Base-by-base conservation (phyloP, 2,113 vertebrate genomes). In the Nesoenas mayeri region DNA sequence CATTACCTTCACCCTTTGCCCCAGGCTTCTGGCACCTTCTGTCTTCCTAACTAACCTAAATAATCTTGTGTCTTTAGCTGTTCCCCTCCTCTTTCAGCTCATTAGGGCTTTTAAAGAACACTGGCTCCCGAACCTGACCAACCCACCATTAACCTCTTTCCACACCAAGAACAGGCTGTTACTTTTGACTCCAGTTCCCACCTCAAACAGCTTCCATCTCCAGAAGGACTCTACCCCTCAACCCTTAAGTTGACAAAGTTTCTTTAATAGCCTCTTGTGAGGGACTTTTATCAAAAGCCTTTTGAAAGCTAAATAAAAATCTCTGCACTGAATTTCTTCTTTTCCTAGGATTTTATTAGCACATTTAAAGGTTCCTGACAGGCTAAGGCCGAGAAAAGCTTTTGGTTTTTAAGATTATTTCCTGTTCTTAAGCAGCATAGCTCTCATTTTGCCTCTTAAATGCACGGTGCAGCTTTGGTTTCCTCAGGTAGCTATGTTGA, bases 251-350 rank as follows among this genome's bases (percentile, higher is more conserved):
- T 95, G 83, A 80, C 75, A 17, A 75, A 56, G 31, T 79, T 95
- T 94, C 77, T 86, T 96, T 89, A 95, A 96, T 18, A 88, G 74
- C 72, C 36, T 92, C 75, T 95, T 92, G 62, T 71, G 53, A 95
- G 38, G 62, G 61, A 47, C 89, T 93, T 47, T 95, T 53, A 93
- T 92, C 93, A 95, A 96, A 96, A 85, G 84, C 74, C 72, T 91
- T 95, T 96, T 94, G 79, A 96, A 96, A 96, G 72, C 62, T 84
- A 79, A 95, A 91, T 93, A 83, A 95, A 81, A 92, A 85, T 92
- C 51, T 77, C 34, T 81, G 87, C 66, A 36, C 77, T 2, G 5
- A 44, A 73, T 88, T 92, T 92, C 72, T 94, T 58, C 61, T 93
- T 96, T 93, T 73, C 77, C 72, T 28, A 48, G 70, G 50, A 84